Evolutionary conservation across 2,113 vertebrate genomes (phyloP), one percentile per base, ranked within the genome.

Genomic region (Taxidea taxus): DNA sequence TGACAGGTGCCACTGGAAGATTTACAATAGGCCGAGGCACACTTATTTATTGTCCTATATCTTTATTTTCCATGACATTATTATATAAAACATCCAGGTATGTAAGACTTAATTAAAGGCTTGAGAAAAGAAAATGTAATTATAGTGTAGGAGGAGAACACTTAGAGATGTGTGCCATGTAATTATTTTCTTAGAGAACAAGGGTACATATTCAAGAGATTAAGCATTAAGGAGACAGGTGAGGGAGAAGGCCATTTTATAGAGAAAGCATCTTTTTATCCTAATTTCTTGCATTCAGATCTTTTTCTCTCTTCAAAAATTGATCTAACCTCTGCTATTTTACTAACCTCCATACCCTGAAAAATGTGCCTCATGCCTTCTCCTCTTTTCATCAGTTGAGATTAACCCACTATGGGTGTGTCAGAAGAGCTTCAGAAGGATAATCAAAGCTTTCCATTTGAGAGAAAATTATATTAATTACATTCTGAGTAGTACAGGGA

Each of bases 61-160:
- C 34, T 93, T 75, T 60, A 68, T 58, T 91, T 96, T 56, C 56
- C 39, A 88, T 91, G 34, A 5, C n/a, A 74, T 27, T 44, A 66
- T 84, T 89, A n/a, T 37, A 88, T 68, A 54, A 95, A 80, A 80
- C 20, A 89, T 47, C 29, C 2, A 78, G 27, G 44, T 87, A 7
- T 78, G 12, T 60, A 82, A 89, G 39, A 85, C 2, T 37, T 84
- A 94, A 92, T 84, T 83, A 96, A 84, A 96, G 37, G 3, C 60
- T 88, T 74, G 34, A 64, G 77, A 74, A 94, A 80, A 94, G 87
- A 15, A 93, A 85, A 62, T 56, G 49, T 70, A 87, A 93, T 93
- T 87, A 80, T 8, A 62, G 56, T 62, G 42, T 25, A 90, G 74
- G n/a, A 90, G 58, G n/a, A 82, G 74, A 82, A 89, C 86, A 56